Conservation (phyloP, 2,113 vertebrate genomes). For the Peucedramus taeniatus region DNA sequence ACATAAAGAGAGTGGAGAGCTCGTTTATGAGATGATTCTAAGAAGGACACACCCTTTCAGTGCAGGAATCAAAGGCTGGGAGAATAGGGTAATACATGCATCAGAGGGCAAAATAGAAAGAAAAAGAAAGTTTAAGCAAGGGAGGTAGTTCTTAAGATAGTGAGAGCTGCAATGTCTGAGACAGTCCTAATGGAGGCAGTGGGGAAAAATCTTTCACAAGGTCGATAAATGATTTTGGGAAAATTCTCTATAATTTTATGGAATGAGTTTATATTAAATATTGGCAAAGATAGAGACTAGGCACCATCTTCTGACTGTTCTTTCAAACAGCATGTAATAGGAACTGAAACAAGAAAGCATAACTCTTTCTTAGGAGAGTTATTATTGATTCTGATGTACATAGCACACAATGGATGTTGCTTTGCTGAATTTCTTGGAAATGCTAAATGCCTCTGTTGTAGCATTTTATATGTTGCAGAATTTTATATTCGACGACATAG, state of each 20-base stretch:
- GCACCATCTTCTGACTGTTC: background rate
- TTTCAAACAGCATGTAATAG: background rate
- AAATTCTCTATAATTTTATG: background rate
- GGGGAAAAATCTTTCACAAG: background rate
- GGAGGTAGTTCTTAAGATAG: background rate
- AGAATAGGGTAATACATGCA: background rate
- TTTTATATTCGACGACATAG: background rate
- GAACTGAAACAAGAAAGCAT: background rate
- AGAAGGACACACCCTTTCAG: background rate
- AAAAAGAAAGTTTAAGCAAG: background rate
- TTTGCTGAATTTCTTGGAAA: background rate
- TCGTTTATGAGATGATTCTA: background rate
- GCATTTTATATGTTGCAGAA: background rate
- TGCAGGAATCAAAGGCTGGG: background rate
- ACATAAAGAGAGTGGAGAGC: background rate
- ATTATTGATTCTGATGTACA: background rate
- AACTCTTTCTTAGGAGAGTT: background rate
- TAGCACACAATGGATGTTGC: background rate
- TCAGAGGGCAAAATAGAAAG: background rate
- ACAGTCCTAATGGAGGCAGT: background rate
- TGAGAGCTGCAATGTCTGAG: background rate
- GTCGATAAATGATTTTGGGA: background rate
- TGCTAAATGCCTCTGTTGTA: background rate
- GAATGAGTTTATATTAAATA: background rate
- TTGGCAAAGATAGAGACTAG: background rate